These are phyloP conservation scores for Hermatobates lingyangjiaoensis DNA, from an alignment of 1,140 invertebrate genomes.

Conservation along the genomic window DNA sequence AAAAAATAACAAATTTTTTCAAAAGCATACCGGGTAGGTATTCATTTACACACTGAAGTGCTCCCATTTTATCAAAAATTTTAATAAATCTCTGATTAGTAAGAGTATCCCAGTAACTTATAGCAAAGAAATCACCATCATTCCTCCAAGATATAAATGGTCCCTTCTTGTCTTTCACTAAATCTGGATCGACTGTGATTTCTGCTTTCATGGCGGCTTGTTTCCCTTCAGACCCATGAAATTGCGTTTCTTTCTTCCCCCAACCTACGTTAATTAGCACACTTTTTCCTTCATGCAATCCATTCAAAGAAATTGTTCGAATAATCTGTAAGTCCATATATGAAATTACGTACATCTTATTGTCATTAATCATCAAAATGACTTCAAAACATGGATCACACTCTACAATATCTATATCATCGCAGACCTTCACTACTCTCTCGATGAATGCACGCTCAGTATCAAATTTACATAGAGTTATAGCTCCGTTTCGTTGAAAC, in stretches of 20 bases:
- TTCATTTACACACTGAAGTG: conserved; percentile 52
- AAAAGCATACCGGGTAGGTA: conserved; percentile 34
- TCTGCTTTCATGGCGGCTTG: conserved; percentile 15
- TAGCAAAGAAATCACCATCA: conserved; percentile 65
- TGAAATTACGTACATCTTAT: too few relatives aligned
- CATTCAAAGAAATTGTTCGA: too few relatives aligned
- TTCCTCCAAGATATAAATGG: conserved; percentile 59
- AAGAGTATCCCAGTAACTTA: conserved; percentile 35
- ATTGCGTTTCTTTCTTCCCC: conserved; percentile 90
- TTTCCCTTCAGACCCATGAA: conserved; percentile 51
- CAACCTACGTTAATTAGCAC: conserved; percentile 75
- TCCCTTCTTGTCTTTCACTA: conserved; percentile 29
- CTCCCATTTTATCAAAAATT: conserved; percentile 52
- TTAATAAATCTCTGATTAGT: conserved; percentile 35
- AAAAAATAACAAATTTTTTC: neutral
- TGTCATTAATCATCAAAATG: too few relatives aligned
- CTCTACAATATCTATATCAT: too few relatives aligned
- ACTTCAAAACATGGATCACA: too few relatives aligned
- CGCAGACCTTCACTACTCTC: too few relatives aligned
- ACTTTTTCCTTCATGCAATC: too few relatives aligned
- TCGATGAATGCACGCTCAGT: too few relatives aligned
- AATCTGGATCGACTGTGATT: conserved; percentile 18
- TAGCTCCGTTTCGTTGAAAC: too few relatives aligned
- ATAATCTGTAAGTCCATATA: too few relatives aligned
- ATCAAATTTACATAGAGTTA: too few relatives aligned